Conservation (phyloP, 2,797 vertebrate genomes). For the Sebastes kiyomatsui region DNA sequence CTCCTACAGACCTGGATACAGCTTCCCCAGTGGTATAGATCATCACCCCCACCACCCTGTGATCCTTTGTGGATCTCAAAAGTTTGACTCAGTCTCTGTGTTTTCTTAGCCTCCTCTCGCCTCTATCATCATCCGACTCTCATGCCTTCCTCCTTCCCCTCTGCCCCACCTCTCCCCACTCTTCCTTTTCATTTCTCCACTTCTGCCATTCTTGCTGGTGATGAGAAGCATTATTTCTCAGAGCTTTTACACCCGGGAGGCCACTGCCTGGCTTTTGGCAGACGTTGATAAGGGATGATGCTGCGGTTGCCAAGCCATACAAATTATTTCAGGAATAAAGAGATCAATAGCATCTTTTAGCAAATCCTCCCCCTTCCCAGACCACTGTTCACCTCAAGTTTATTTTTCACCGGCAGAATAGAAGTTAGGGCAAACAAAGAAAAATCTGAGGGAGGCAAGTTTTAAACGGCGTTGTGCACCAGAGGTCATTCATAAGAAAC, state of each 20-base stretch:
- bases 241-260: constrained; percentile 60
- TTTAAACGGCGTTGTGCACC: constrained; percentile 27
- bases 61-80: constrained; percentile 14
- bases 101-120: constrained; percentile 20
- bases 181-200: constrained; percentile 34
- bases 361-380: constrained; percentile 63
- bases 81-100: constrained; percentile 26
- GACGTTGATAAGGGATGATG: constrained; percentile 74
- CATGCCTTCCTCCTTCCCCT: constrained; percentile 11
- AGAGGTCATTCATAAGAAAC: constrained; percentile 34
- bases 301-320: constrained; percentile 69
- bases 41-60: not conserved
- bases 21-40: not conserved
- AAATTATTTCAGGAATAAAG: constrained; percentile 80
- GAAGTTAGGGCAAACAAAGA: constrained; percentile 54
- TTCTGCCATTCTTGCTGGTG: constrained; percentile 47
- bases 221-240: constrained; percentile 72
- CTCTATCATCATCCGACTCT: constrained; percentile 31
- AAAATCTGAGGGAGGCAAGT: constrained; percentile 36
- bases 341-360: constrained; percentile 79
- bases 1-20: not conserved
- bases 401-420: constrained; percentile 58
- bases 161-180: constrained; percentile 18
- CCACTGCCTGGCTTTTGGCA: constrained; percentile 70
- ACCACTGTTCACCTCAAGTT: constrained; percentile 57